Conservation (phyloP, 2,113 vertebrate genomes). For the Carassius auratus region DNA sequence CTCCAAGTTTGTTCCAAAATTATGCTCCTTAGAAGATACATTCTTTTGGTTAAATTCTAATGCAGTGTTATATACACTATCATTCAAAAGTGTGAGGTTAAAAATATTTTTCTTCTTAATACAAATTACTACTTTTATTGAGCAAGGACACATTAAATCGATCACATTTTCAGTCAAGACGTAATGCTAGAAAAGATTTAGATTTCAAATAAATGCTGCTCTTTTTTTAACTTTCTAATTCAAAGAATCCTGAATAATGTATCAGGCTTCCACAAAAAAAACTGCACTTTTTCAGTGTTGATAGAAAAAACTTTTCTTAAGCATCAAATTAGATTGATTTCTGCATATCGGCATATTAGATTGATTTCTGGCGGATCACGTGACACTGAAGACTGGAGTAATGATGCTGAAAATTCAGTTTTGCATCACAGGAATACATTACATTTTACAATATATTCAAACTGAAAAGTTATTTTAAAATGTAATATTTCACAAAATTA, state of each 20-base stretch:
- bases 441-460: no score
- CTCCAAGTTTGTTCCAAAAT: not conserved
- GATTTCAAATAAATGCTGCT: not conserved
- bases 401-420: not conserved
- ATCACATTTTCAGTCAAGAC: no score
- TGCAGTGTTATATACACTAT: not conserved
- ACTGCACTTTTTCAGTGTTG: no score
- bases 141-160: no score
- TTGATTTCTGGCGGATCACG: not conserved
- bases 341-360: not conserved
- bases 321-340: not conserved
- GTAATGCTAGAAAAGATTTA: no score
- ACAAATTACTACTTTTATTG: not conserved
- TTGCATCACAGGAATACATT: no score
- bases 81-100: not conserved
- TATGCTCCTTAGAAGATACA: not conserved
- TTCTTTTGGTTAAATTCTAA: not conserved
- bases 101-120: not conserved
- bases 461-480: no score
- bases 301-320: not conserved
- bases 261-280: not conserved
- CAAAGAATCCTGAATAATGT: not conserved
- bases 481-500: no score
- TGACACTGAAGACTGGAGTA: not conserved
- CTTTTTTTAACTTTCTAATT: not conserved